Percentiles rank a stretch among this genome's conserved stretches.
These are phyloP conservation scores for Cyrtorhinus lividipennis DNA, from an alignment of 1,140 invertebrate species.

Conservation along the genomic window DNA sequence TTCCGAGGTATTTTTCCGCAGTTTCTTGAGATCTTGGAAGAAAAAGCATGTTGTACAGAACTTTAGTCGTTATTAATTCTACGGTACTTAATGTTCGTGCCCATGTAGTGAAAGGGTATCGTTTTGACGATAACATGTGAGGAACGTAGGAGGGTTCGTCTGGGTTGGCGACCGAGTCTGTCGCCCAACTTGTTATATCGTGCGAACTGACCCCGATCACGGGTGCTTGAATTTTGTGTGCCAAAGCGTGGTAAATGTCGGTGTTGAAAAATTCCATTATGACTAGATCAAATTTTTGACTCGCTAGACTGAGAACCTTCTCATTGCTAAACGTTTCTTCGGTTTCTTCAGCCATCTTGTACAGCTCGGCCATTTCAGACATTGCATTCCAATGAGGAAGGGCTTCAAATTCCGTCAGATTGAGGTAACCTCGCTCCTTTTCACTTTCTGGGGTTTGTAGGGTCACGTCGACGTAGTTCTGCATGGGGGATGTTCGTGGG, in stretches of 20 bases:
- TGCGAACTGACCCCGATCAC: constrained; percentile 31
- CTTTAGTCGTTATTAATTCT: background rate
- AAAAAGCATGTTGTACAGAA: constrained; percentile 2
- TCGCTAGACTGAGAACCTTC: background rate
- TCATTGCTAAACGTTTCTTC: background rate
- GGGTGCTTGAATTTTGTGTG: constrained; percentile 30
- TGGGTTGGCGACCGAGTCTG: constrained; percentile 18
- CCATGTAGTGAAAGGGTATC: constrained; percentile 37
- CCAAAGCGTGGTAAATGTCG: constrained; percentile 26
- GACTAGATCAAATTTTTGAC: constrained; percentile 23
- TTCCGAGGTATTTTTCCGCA: constrained; percentile 33
- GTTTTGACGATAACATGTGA: constrained; percentile 32
- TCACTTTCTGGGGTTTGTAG: background rate
- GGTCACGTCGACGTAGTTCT: constrained; percentile 22
- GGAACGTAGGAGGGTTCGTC: constrained; percentile 35
- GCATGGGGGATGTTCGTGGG: constrained; percentile 25
- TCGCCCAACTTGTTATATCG: constrained; percentile 19
- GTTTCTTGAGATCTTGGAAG: constrained; percentile 26
- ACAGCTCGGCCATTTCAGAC: background rate
- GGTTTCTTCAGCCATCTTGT: background rate
- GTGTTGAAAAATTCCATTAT: constrained; percentile 24
- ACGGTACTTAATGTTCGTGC: constrained; percentile 38
- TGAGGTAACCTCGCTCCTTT: background rate
- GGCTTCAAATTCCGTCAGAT: background rate
- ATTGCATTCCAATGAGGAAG: background rate